These are phyloP conservation scores for Sclerurus mexicanus DNA, from an alignment of 2,113 vertebrate species.

Conservation along the genomic window DNA sequence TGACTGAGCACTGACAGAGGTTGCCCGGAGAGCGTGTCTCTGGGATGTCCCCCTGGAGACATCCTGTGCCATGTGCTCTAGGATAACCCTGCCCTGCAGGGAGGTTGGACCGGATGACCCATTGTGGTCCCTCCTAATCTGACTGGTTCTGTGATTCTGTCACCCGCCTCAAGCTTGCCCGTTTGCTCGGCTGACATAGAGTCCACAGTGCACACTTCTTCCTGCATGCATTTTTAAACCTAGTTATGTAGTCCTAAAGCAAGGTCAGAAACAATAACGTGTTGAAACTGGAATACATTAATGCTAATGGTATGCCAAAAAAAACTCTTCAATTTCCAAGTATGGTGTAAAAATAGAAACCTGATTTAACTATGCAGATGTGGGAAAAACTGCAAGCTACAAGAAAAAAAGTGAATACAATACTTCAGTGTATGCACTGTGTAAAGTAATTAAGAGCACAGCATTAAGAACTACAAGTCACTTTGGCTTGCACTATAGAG, in stretches of 20 bases:
- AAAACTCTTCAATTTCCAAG: not conserved
- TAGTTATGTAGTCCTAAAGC: not conserved
- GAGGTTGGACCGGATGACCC: not conserved
- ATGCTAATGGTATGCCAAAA: too few species aligned
- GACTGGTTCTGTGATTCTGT: not conserved
- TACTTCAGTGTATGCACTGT: accelerated
- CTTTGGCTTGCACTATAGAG: not conserved
- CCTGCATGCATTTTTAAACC: accelerated
- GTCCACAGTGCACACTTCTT: accelerated
- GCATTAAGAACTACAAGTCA: not conserved
- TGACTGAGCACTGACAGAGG: too few species aligned
- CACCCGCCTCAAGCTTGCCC: not conserved
- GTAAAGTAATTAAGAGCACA: not conserved
- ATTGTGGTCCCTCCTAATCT: not conserved
- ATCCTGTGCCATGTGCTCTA: not conserved
- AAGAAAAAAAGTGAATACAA: not conserved
- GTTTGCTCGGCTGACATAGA: not conserved
- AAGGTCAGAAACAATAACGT: not conserved
- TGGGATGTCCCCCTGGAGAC: too few species aligned
- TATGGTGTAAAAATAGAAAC: not conserved
- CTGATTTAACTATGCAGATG: not conserved
- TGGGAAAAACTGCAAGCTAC: not conserved
- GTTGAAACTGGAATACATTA: not conserved
- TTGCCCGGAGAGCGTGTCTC: not conserved
- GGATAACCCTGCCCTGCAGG: too few species aligned